These are phyloP conservation scores for Caenorhabditis briggsae DNA, from an alignment of 1,140 invertebrate genomes.

Conservation along the genomic window DNA sequence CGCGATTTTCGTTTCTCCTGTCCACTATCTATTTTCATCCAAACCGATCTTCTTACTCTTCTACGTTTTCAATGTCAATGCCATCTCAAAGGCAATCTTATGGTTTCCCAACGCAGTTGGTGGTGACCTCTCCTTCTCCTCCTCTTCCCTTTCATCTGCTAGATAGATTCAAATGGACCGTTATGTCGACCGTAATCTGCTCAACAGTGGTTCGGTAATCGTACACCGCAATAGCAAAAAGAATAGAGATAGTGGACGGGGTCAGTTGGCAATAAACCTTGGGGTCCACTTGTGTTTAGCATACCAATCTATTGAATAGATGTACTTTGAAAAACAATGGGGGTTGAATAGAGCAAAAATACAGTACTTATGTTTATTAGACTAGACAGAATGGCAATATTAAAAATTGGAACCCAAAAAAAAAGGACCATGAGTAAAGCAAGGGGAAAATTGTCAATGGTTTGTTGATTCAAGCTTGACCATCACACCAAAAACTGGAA, in stretches of 20 bases:
- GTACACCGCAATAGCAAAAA: background rate
- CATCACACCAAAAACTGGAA: constrained; percentile 59
- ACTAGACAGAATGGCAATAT: background rate
- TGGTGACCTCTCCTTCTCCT: constrained; percentile 17
- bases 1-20: background rate
- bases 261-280: background rate
- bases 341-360: background rate
- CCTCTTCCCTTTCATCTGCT: too few relatives aligned
- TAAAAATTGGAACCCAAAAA: background rate
- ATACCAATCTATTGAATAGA: background rate
- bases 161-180: constrained; percentile 12
- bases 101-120: background rate
- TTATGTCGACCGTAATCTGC: constrained; percentile 18
- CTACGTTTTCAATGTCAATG: background rate
- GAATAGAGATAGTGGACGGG: background rate
- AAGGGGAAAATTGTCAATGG: background rate
- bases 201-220: background rate
- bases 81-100: background rate
- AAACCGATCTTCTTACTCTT: background rate
- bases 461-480: background rate
- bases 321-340: background rate
- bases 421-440: background rate
- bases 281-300: background rate
- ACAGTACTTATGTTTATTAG: background rate
- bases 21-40: background rate